Evolutionary conservation across 2,888 invertebrate genomes (phyloP).

Genomic region (Zaprionus obscuricornis): DNA sequence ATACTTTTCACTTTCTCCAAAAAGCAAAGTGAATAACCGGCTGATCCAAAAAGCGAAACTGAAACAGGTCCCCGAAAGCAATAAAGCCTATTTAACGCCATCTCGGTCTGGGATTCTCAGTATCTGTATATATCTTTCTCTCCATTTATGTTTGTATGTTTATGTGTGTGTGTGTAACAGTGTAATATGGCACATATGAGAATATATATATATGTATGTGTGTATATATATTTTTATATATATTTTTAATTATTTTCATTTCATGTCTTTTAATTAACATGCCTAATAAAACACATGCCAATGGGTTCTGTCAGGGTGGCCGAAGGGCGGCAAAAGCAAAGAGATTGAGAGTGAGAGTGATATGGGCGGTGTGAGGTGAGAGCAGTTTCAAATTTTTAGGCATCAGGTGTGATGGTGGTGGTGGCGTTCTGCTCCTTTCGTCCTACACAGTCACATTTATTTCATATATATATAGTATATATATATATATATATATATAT

Average conservation of each 20-base stretch:
- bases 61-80: slow-evolving; percentile 14
- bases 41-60: slow-evolving; percentile 24
- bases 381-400: slow-evolving; percentile 4
- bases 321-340: not conserved
- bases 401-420: slow-evolving; percentile 1
- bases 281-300: slow-evolving; percentile 77
- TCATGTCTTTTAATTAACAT: slow-evolving; percentile 80
- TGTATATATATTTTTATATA: slow-evolving; percentile 53
- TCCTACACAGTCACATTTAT: too few relatives aligned
- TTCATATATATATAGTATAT: too few relatives aligned
- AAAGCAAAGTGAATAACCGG: not conserved
- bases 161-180: slow-evolving; percentile 1
- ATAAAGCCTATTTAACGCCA: slow-evolving; percentile 26
- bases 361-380: not conserved
- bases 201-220: slow-evolving; percentile 5
- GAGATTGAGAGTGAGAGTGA: not conserved
- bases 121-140: slow-evolving; percentile 2
- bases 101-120: not conserved
- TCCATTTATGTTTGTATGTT: too few relatives aligned
- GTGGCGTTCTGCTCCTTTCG: slow-evolving; percentile 12
- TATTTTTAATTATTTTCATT: slow-evolving; percentile 80
- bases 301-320: slow-evolving; percentile 26
- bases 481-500: too few relatives aligned
- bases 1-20: too few relatives aligned
- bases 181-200: slow-evolving; percentile 3